phyloP scores from a whole-genome alignment of 2,113 vertebrate genomes.

The Halcyon malimbica region DNA sequence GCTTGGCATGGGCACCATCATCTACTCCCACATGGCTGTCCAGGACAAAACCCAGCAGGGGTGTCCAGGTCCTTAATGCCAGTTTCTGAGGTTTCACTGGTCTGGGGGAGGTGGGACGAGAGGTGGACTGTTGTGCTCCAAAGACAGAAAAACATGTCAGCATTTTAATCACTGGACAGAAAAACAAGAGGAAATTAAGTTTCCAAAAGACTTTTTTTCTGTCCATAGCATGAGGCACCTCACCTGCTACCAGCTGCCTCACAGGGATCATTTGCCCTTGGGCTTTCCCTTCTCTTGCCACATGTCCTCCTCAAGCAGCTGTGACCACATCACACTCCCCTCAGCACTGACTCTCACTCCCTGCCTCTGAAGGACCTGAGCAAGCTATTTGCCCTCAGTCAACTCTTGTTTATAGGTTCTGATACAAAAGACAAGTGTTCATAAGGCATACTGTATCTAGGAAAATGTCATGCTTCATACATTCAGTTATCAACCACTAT shows the following conservation, averaged over 20 bases:
- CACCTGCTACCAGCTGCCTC: not conserved
- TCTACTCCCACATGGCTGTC: not conserved
- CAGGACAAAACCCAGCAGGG: not conserved
- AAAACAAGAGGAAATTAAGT: conserved; percentile 48
- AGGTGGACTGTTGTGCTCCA: not conserved
- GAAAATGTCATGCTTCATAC: conserved; percentile 73
- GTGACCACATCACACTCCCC: not conserved
- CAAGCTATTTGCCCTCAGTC: conserved; percentile 54
- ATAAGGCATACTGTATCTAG: conserved; percentile 65
- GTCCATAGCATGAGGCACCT: not conserved
- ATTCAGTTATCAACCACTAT: conserved; percentile 72
- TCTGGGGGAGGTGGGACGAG: not conserved
- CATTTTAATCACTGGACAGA: conserved; percentile 10
- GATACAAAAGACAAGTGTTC: conserved; percentile 70
- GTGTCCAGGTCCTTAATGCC: not conserved
- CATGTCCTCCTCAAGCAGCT: not conserved
- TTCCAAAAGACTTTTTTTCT: conserved; percentile 29
- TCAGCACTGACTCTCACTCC: not conserved
- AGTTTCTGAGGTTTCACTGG: not conserved
- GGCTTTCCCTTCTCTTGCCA: not conserved
- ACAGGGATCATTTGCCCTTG: not conserved
- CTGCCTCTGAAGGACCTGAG: not conserved
- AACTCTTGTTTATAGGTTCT: conserved; percentile 56
- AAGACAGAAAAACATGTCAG: not conserved
- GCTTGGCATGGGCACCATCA: not conserved